Conservation (phyloP, 2,797 vertebrate species). For the Danio jaintianensis region DNA sequence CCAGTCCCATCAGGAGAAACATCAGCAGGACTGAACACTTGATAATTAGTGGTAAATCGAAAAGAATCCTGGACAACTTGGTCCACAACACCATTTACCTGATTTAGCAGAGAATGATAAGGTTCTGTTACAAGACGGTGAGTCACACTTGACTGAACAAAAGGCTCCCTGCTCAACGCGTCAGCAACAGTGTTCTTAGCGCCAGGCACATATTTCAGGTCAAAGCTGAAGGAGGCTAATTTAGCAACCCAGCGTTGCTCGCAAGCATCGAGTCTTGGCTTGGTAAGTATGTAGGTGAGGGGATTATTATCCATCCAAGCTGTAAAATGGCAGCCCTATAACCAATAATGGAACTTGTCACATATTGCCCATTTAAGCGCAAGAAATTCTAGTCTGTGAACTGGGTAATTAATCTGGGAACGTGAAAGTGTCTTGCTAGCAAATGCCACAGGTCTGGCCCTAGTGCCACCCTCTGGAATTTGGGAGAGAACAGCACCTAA, state of each 20-base stretch:
- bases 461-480: not conserved
- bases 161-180: not conserved
- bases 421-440: not conserved
- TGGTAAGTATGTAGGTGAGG: conserved; percentile 5
- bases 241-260: conserved; percentile 6
- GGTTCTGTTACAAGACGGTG: not conserved
- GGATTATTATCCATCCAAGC: not conserved
- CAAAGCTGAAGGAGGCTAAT: not conserved
- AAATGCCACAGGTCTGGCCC: not conserved
- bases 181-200: not conserved
- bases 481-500: too few species aligned
- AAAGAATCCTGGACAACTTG: conserved; percentile 26
- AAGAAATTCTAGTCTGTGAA: not conserved
- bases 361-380: not conserved
- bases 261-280: not conserved
- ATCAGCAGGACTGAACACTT: not conserved
- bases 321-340: not conserved
- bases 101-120: conserved; percentile 32
- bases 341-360: conserved; percentile 6
- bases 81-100: conserved; percentile 10
- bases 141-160: not conserved
- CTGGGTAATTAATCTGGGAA: not conserved
- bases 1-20: not conserved
- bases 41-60: conserved; percentile 7
- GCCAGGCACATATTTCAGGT: not conserved